Evolutionary conservation across 2,113 vertebrate species (phyloP).

Genomic region (Neofelis nebulosa): DNA sequence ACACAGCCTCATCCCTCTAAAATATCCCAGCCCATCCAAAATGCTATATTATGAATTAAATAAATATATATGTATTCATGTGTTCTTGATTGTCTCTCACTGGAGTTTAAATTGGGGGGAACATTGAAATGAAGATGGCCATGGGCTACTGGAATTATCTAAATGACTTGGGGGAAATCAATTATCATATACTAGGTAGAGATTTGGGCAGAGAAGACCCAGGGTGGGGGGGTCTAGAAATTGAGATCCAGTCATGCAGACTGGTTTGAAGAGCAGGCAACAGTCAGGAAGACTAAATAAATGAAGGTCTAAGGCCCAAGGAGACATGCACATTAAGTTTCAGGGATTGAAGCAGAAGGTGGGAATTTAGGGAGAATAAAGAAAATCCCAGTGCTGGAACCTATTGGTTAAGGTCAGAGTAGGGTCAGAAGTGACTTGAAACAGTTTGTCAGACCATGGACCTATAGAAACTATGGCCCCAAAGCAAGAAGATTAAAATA

Average conservation of each 20-base stretch:
- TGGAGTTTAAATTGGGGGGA: constrained; percentile 40
- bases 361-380: constrained; percentile 27
- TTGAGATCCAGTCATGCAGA: not conserved
- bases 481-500: constrained; percentile 1
- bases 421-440: not conserved
- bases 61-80: constrained; percentile 80
- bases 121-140: constrained; percentile 19
- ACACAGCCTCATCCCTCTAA: constrained; percentile 68
- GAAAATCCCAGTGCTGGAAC: not conserved
- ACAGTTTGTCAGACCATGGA: not conserved
- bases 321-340: not conserved
- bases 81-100: constrained; percentile 63
- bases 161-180: not conserved
- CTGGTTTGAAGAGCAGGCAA: constrained; percentile 13
- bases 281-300: constrained; percentile 15
- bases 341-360: not conserved
- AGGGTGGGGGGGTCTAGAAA: not conserved
- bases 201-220: not conserved
- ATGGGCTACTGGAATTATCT: constrained; percentile 18
- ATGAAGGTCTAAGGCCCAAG: not conserved
- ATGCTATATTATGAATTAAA: constrained; percentile 79
- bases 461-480: not conserved
- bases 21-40: constrained; percentile 70
- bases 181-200: constrained; percentile 4
- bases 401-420: not conserved